Percentiles rank a stretch among this genome's conserved stretches.
These are phyloP conservation scores for Eledona agricola DNA, from an alignment of 2,888 invertebrate genomes.

Conservation along the genomic window DNA sequence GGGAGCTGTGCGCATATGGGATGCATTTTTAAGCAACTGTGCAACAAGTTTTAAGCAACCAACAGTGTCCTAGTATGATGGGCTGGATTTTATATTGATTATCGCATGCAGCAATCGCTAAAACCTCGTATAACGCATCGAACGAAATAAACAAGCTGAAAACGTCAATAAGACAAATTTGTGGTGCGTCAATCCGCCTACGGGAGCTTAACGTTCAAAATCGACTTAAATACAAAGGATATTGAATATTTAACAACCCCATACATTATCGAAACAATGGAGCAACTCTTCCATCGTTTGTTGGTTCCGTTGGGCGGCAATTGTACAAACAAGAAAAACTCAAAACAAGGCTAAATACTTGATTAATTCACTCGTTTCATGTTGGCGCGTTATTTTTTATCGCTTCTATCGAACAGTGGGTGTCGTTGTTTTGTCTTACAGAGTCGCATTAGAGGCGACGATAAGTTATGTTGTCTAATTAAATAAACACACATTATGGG, in stretches of 20 bases:
- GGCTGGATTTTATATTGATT: too few species aligned
- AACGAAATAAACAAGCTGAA: constrained; percentile 8
- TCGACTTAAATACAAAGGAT: constrained; percentile 47
- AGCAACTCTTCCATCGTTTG: constrained; percentile 31
- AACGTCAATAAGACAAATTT: constrained; percentile 25
- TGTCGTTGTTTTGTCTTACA: constrained; percentile 10
- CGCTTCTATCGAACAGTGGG: constrained; percentile 10
- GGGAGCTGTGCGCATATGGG: too few species aligned
- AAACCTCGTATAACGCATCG: constrained; percentile 1
- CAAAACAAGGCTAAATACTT: constrained; percentile 18
- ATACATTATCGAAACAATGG: constrained; percentile 42
- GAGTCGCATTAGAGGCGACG: constrained; percentile 12
- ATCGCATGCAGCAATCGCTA: too few species aligned
- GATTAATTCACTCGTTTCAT: constrained; percentile 20
- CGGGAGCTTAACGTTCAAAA: constrained; percentile 44
- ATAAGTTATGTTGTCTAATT: constrained; percentile 19
- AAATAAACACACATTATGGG: constrained; percentile 15
- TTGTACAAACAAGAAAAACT: constrained; percentile 24
- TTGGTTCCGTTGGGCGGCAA: constrained; percentile 30
- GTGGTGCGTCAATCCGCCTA: constrained; percentile 30
- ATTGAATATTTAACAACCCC: constrained; percentile 49
- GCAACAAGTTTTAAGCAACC: too few species aligned
- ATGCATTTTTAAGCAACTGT: too few species aligned
- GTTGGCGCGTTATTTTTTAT: constrained; percentile 5
- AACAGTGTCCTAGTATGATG: too few species aligned